A percentile compares a stretch with the other conserved stretches of the same genome.
Evolutionary conservation across 1,140 invertebrate genomes (phyloP).

Genomic region (Hycleus cichorii): DNA sequence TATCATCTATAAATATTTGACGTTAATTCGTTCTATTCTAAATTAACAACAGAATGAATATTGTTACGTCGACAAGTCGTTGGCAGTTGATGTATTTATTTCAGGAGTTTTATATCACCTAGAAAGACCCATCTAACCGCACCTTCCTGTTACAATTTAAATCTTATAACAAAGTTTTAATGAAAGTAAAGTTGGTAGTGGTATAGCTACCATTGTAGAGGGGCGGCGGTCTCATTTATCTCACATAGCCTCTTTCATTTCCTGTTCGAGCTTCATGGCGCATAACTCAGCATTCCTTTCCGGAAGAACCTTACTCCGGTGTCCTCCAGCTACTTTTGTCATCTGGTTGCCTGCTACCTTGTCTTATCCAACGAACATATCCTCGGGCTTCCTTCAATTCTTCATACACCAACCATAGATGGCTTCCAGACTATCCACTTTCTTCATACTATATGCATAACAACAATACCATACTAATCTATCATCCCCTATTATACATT

Average conservation of each 20-base stretch:
- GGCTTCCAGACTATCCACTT: too few relatives aligned
- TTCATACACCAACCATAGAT: too few relatives aligned
- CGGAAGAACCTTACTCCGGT: slow-evolving; percentile 15
- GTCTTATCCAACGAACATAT: neutral
- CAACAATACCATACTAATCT: too few relatives aligned
- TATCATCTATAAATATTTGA: too few relatives aligned
- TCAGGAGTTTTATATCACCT: slow-evolving; percentile 14
- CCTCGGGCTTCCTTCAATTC: too few relatives aligned
- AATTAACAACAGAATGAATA: too few relatives aligned
- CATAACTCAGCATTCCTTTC: slow-evolving; percentile 21
- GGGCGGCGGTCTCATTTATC: slow-evolving; percentile 21
- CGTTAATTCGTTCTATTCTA: too few relatives aligned
- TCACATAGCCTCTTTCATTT: slow-evolving; percentile 24
- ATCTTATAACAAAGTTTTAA: slow-evolving; percentile 25
- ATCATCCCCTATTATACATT: too few relatives aligned
- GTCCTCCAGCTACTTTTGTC: slow-evolving; percentile 15
- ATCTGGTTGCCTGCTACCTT: slow-evolving; percentile 16
- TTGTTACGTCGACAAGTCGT: too few relatives aligned
- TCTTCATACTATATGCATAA: too few relatives aligned
- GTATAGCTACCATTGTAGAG: slow-evolving; percentile 15
- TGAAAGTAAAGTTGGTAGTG: slow-evolving; percentile 22
- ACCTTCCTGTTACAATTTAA: slow-evolving; percentile 23
- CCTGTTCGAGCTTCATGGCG: slow-evolving; percentile 20
- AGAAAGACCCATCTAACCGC: slow-evolving; percentile 12
- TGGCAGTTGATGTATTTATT: slow-evolving; percentile 11